These are phyloP conservation scores for Radopholus similis DNA, from an alignment of 1,140 invertebrate species.

Conservation along the genomic window DNA sequence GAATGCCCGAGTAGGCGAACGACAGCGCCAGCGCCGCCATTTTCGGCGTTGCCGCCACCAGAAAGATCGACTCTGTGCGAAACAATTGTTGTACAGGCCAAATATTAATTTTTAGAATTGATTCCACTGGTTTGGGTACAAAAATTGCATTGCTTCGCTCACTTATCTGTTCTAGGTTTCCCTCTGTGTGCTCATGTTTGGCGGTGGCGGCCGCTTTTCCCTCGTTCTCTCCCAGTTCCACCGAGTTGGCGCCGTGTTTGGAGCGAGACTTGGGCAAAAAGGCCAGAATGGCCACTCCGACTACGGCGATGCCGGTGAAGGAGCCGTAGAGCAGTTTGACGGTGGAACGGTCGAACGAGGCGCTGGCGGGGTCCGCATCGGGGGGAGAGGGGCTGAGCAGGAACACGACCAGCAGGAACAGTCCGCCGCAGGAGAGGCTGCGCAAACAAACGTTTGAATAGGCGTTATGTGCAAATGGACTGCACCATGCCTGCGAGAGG, in stretches of 20 bases:
- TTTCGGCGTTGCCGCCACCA: constrained; percentile 12
- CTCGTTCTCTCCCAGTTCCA: not conserved
- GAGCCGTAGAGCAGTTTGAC: constrained; percentile 13
- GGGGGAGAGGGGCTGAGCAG: not conserved
- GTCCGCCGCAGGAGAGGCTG: constrained; percentile 12
- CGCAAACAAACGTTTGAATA: not conserved
- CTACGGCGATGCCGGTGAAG: constrained; percentile 20
- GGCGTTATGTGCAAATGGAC: not conserved
- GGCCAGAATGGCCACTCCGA: constrained; percentile 15
- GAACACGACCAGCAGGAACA: constrained; percentile 8
- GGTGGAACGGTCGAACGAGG: constrained; percentile 1
- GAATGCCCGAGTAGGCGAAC: constrained; percentile 48
- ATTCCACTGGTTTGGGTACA: not conserved
- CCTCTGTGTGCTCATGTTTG: not conserved
- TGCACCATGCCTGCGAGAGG: constrained; percentile 39
- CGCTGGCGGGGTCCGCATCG: not conserved
- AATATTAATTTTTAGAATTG: not conserved
- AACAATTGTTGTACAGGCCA: not conserved
- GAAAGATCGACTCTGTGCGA: constrained; percentile 9
- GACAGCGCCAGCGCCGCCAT: constrained; percentile 41
- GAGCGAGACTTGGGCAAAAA: constrained; percentile 1
- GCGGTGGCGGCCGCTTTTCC: not conserved
- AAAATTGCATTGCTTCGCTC: not conserved
- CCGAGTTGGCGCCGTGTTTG: not conserved
- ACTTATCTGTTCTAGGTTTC: not conserved